These are phyloP conservation scores for Notodonta dromedarius DNA, from an alignment of 2,888 invertebrate species.

Conservation along the genomic window DNA sequence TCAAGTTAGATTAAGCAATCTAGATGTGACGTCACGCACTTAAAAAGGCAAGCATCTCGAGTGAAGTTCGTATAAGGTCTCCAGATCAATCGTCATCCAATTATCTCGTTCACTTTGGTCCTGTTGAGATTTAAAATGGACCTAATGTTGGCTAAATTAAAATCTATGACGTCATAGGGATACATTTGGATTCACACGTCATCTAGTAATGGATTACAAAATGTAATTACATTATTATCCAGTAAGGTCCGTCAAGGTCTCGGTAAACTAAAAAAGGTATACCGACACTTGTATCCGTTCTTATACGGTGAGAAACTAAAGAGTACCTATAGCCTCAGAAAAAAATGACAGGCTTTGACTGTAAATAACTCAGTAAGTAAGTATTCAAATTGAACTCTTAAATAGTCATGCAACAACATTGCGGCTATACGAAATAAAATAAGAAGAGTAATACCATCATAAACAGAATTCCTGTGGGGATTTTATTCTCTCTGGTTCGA, in stretches of 20 bases:
- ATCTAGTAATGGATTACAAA: constrained; percentile 58
- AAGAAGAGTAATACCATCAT: constrained; percentile 10
- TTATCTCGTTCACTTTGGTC: constrained; percentile 36
- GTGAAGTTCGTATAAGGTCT: constrained; percentile 34
- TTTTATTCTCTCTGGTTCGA: constrained; percentile 34
- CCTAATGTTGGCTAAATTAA: constrained; percentile 48
- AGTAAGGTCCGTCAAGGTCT: constrained; percentile 67
- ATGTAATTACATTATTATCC: constrained; percentile 63
- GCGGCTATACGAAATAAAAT: constrained; percentile 10
- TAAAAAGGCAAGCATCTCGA: constrained; percentile 20
- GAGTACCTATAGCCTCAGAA: constrained; percentile 31
- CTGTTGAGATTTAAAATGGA: constrained; percentile 40
- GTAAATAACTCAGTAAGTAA: not conserved
- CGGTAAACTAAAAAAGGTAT: constrained; percentile 53
- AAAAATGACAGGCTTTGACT: constrained; percentile 12
- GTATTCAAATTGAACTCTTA: constrained; percentile 22
- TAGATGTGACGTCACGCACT: constrained; percentile 15
- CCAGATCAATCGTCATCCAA: constrained; percentile 37
- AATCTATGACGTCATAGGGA: constrained; percentile 65
- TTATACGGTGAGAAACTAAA: constrained; percentile 54
- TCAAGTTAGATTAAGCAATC: constrained; percentile 9
- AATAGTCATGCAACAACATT: constrained; percentile 19
- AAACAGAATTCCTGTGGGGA: constrained; percentile 22
- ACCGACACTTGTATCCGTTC: constrained; percentile 35
- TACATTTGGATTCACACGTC: constrained; percentile 72